Base-by-base conservation (phyloP, 2,888 invertebrate species). In the Drosophila phalerata region DNA sequence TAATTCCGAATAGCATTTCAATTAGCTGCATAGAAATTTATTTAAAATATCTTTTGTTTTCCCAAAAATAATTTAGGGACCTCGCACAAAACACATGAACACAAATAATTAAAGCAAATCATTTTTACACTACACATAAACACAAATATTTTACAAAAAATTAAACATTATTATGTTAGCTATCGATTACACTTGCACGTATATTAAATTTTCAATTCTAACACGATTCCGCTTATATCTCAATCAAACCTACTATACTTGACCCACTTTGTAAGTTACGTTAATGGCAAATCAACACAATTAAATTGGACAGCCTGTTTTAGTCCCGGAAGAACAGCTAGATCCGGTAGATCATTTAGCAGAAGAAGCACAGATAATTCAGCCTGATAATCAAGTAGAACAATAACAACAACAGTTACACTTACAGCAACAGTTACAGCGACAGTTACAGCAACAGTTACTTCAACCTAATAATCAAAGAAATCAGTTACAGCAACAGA, bases 61-160 rank as follows among this genome's bases (percentile, higher is more conserved):
- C 34, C 34, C 34, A 34, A 9, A 34, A 34, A 34, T 34, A 34
- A 34, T 34, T 34, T 34, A 34, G 11, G 34, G 3, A 34, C 34
- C 34, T 34, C 34, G 34, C 34, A 34, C 34, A 34, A 34, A 34
- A 34, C 34, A 34, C 34, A 34, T 34, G 34, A 34, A 34, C 34
- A 34, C 34, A 34, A 34, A 34, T 34, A n/a, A 10, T 34, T 8
- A 34, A 10, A 34, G n/a, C n/a, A n/a, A n/a, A n/a, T n/a, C n/a
- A n/a, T n/a, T n/a, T n/a, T n/a, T n/a, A n/a, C n/a, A n/a, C 34
- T 8, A 34, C 10, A 34, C 34, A n/a, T n/a, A n/a, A 34, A 34
- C 34, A 34, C 34, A 34, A 34, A 34, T 34, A 34, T 10, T 8
- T 34, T 9, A 9, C 10, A 34, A 34, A 34, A 34, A 34, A 1